Evolutionary conservation across 2,888 invertebrate species (phyloP).

Genomic region (Dioctria rufipes): DNA sequence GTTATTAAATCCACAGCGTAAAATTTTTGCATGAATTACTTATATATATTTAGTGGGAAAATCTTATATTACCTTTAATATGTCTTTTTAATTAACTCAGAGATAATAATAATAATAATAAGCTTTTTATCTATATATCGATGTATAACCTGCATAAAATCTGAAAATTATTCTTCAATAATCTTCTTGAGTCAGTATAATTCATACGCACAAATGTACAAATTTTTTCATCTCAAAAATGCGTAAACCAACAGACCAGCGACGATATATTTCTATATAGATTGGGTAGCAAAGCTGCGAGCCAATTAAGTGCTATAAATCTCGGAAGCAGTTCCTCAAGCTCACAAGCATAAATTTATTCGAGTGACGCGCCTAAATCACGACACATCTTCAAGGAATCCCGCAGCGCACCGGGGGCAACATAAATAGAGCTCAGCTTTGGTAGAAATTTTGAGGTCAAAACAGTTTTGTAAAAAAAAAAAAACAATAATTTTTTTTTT

Average conservation of each 20-base stretch:
- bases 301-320: constrained; percentile 47
- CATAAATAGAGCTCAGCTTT: constrained; percentile 45
- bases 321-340: constrained; percentile 5
- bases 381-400: constrained; percentile 23
- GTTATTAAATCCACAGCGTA: background rate
- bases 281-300: constrained; percentile 28
- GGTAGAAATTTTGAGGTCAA: constrained; percentile 52
- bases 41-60: constrained; percentile 10
- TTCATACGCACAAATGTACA: constrained; percentile 15
- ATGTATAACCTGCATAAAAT: background rate
- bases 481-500: background rate
- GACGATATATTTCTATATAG: background rate
- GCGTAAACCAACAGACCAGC: too few relatives aligned
- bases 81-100: constrained; percentile 40
- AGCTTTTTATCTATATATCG: too few relatives aligned
- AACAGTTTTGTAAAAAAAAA: constrained; percentile 27
- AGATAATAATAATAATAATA: constrained; percentile 19
- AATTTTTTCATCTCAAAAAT: too few relatives aligned
- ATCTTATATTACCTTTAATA: constrained; percentile 9
- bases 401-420: constrained; percentile 15
- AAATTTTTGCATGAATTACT: background rate
- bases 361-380: constrained; percentile 37
- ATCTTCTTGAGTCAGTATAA: background rate
- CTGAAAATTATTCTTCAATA: background rate
- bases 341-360: constrained; percentile 25